A percentile compares a stretch with the other conserved stretches of the same genome.
Evolutionary conservation across 1,140 invertebrate species (phyloP).

Genomic region (Agrilus planipennis): DNA sequence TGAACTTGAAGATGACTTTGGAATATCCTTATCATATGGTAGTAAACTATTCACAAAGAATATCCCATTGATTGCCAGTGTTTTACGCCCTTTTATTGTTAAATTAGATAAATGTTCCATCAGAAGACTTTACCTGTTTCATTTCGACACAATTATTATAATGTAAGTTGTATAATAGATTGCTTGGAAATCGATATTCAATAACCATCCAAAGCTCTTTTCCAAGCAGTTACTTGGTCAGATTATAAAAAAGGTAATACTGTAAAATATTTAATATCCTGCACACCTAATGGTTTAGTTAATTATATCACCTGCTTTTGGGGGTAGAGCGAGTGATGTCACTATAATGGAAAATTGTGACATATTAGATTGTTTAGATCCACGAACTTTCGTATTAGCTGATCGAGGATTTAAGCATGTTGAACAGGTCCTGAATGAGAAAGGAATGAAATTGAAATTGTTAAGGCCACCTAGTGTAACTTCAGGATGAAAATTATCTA

Average conservation of each 20-base stretch:
- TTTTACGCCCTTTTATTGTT: neutral
- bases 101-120: neutral
- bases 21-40: neutral
- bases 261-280: constrained; percentile 21
- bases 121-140: neutral
- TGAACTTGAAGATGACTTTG: no score
- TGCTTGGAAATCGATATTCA: constrained; percentile 9
- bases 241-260: constrained; percentile 18
- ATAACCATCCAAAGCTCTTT: constrained; percentile 5
- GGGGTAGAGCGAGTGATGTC: constrained; percentile 18
- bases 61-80: neutral
- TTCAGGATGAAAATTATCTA: no score
- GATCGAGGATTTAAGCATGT: constrained; percentile 16
- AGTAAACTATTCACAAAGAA: neutral
- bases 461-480: constrained; percentile 19
- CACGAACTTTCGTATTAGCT: constrained; percentile 15
- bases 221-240: constrained; percentile 5
- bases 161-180: constrained; percentile 5
- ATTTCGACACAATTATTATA: neutral
- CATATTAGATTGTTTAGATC: constrained; percentile 10
- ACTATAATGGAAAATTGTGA: constrained; percentile 14
- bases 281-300: constrained; percentile 20
- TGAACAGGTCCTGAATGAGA: neutral
- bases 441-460: neutral
- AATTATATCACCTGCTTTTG: constrained; percentile 21